Evolutionary conservation across 2,888 invertebrate species (phyloP), one percentile per base, ranked within the genome.

Genomic region (Liposcelis brunnea): DNA sequence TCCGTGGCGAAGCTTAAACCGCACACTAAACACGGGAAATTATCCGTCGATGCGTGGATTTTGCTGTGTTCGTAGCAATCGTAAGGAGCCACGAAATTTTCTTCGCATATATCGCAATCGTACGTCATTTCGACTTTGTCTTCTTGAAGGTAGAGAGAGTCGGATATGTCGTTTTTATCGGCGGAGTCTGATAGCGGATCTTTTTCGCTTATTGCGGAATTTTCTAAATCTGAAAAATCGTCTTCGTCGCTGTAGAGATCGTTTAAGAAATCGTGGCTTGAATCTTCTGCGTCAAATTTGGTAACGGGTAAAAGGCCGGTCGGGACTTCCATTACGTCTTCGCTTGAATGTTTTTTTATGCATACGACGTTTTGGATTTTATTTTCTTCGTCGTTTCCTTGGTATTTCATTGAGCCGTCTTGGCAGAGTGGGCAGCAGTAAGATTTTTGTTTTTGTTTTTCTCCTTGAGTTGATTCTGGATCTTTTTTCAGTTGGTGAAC

Each of bases 391-490:
- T 26, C 26, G 26, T 26, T 26, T 8, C 26, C 26, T 35, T 14
- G 35, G 15, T 35, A 16, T 10, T 15, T 26, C 42, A 47, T 31
- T 8, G 19, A 32, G 5, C 46, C 49, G 26, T 47, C 45, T 16
- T 42, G 42, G 38, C 49, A 49, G 1, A 49, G 42, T 11, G 49
- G 49, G 32, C 49, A 49, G 43, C 47, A 47, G n/a, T 40, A 19
- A 8, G 40, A 18, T 21, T 40, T 16, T 18, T 40, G 6, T 16
- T 21, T 40, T 6, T 6, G 6, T 12, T 21, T 21, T n/a, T 6
- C 10, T 14, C 6, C 3, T 14, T 19, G 6, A 5, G 7, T 6
- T 11, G 40, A 6, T 14, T 35, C 35, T 5, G 15, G 35, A 12
- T 16, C 19, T 5, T 6, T 40, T 19, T 40, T 14, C 6, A 40